Conservation (phyloP, 1,140 invertebrate species). For the Caenorhabditis brenneri region DNA sequence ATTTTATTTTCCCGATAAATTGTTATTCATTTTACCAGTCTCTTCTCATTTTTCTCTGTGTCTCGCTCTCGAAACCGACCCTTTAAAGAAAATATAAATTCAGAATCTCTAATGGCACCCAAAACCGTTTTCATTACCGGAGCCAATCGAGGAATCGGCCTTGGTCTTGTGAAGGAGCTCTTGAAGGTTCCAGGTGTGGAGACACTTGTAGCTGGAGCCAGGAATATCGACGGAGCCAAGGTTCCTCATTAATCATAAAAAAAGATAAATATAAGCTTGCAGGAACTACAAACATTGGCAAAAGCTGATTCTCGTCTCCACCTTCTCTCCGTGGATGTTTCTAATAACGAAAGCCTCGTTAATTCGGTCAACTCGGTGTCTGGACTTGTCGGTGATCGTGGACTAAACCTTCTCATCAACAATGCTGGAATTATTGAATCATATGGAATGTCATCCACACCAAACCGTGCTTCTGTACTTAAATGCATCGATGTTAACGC, state of each 20-base stretch:
- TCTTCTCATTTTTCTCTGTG: not conserved
- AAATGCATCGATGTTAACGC: slow-evolving; percentile 47
- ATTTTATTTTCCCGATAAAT: not conserved
- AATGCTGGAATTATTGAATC: slow-evolving; percentile 51
- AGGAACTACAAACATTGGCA: slow-evolving; percentile 1
- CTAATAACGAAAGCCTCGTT: slow-evolving; percentile 15
- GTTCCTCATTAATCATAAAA: slow-evolving; percentile 75
- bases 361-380: not conserved
- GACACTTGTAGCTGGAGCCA: slow-evolving; percentile 45
- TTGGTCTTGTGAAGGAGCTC: slow-evolving; percentile 76
- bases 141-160: slow-evolving; percentile 83
- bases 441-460: slow-evolving; percentile 17
- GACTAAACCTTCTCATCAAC: slow-evolving; percentile 50
- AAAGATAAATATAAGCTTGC: not conserved
- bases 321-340: slow-evolving; percentile 40
- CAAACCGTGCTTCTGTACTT: not conserved
- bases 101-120: slow-evolving; percentile 29
- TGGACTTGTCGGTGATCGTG: slow-evolving; percentile 44
- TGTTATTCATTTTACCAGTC: not conserved
- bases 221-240: slow-evolving; percentile 50
- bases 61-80: too few species aligned
- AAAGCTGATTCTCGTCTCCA: slow-evolving; percentile 34
- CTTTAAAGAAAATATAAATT: slow-evolving; percentile 54
- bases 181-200: slow-evolving; percentile 31
- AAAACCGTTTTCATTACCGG: slow-evolving; percentile 75